Conservation (phyloP, 2,797 vertebrate genomes). For the Enteromius paludinosus region DNA sequence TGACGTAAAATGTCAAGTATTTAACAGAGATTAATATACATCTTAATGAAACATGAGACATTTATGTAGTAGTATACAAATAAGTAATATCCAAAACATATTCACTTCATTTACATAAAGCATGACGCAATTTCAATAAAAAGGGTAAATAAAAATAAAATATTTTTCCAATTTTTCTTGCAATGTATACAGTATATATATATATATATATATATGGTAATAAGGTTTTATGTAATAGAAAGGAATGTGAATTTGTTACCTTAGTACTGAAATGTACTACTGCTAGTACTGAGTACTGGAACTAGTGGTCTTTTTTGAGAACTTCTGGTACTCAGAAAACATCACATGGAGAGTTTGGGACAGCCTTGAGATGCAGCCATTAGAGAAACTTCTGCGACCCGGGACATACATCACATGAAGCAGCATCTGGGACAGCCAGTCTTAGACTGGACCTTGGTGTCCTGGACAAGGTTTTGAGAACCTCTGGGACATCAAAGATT, state of each 20-base stretch:
- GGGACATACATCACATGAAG: neutral
- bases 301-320: neutral
- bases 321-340: neutral
- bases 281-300: neutral
- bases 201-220: no score
- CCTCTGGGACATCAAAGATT: neutral
- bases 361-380: neutral
- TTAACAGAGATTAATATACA: neutral
- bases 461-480: neutral
- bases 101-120: neutral
- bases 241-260: neutral
- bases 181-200: neutral
- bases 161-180: neutral
- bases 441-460: neutral
- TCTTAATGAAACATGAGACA: neutral
- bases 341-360: neutral
- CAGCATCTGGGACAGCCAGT: neutral
- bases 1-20: neutral
- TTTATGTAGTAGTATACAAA: no score
- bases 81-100: neutral
- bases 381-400: neutral
- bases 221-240: neutral
- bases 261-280: neutral
- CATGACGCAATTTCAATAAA: neutral
- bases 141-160: neutral